These are phyloP conservation scores for Dichetophora obliterata DNA, from an alignment of 2,888 invertebrate species.

Conservation along the genomic window DNA sequence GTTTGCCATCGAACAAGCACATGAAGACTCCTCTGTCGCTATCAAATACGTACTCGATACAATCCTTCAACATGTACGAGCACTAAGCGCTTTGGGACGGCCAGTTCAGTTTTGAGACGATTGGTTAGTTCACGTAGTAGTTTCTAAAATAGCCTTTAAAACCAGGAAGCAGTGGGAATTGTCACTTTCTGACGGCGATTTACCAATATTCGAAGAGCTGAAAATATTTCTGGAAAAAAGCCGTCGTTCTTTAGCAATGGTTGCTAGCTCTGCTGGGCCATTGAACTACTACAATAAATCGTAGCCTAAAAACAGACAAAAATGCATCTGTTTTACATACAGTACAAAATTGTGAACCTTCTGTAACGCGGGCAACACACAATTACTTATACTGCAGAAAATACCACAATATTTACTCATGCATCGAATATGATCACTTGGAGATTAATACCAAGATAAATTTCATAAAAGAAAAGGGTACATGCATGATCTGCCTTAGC, in stretches of 20 bases:
- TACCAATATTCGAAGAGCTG: slow-evolving; percentile 28
- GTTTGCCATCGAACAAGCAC: not conserved
- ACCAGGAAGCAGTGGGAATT: slow-evolving; percentile 44
- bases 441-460: too few relatives aligned
- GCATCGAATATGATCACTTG: too few relatives aligned
- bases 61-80: slow-evolving; percentile 18
- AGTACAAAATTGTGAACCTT: not conserved
- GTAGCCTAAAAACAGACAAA: not conserved
- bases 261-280: not conserved
- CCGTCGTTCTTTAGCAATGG: slow-evolving; percentile 25
- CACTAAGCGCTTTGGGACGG: slow-evolving; percentile 30
- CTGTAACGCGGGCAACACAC: not conserved
- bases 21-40: not conserved
- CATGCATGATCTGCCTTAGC: too few relatives aligned
- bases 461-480: too few relatives aligned
- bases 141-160: slow-evolving; percentile 37
- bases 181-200: slow-evolving; percentile 31
- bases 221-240: slow-evolving; percentile 23
- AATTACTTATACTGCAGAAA: not conserved
- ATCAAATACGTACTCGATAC: slow-evolving; percentile 27
- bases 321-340: not conserved
- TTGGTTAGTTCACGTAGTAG: slow-evolving; percentile 35
- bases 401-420: too few relatives aligned
- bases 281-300: not conserved
- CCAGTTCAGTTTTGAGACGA: slow-evolving; percentile 40